Conservation (phyloP, 64 coral and sea anemone genomes). For the Actinia equina region DNA sequence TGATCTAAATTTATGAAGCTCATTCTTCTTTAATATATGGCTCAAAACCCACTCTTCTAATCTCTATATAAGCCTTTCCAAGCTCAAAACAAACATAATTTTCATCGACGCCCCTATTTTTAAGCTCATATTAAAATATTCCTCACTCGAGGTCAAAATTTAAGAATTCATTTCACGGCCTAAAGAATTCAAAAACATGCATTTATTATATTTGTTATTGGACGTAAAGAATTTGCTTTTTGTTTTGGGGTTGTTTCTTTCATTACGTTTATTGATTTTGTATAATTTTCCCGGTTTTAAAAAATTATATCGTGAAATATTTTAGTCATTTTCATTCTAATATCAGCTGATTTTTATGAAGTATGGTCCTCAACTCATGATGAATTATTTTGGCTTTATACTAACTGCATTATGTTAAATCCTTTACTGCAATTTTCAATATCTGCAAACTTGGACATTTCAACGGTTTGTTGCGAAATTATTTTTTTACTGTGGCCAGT, state of each 20-base stretch:
- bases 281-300: neutral
- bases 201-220: neutral
- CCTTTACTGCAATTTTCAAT: neutral
- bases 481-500: too few species aligned
- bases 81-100: neutral
- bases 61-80: neutral
- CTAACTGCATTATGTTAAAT: neutral
- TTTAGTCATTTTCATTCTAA: neutral
- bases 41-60: neutral
- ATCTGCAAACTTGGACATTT: too few species aligned
- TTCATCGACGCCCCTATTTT: neutral
- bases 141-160: neutral
- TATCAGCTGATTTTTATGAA: neutral
- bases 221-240: neutral
- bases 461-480: too few species aligned
- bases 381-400: neutral
- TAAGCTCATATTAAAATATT: neutral
- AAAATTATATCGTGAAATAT: neutral
- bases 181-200: neutral
- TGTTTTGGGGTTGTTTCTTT: neutral
- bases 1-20: neutral
- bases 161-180: neutral
- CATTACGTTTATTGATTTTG: neutral
- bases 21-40: neutral
- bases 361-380: neutral